phyloP scores from a whole-genome alignment of 2,113 vertebrate genomes.

The Dendropsophus ebraccatus region DNA sequence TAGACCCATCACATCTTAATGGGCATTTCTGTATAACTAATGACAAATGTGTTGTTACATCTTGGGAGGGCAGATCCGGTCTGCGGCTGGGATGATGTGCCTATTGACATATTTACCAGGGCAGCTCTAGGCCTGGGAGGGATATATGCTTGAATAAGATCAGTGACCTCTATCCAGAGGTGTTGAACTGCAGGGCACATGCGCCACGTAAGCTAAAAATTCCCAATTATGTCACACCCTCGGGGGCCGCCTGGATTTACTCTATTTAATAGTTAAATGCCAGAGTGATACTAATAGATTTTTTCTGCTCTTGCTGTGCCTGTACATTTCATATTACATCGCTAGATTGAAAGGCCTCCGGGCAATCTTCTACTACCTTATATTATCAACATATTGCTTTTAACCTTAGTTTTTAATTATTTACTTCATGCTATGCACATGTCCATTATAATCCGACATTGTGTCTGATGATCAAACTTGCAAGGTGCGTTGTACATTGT shows the following conservation, averaged over 20 bases:
- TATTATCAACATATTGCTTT: conserved; percentile 36
- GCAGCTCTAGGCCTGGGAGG: not conserved
- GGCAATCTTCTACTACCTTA: conserved; percentile 29
- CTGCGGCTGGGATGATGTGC: not conserved
- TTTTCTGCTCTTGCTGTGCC: conserved; percentile 39
- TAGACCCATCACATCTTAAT: not conserved
- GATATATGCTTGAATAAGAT: conserved; percentile 17
- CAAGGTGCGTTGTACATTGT: not conserved
- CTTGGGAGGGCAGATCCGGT: not conserved
- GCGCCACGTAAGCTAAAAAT: conserved; percentile 29
- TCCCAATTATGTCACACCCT: conserved; percentile 46
- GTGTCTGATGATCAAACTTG: not conserved
- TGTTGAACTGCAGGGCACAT: conserved; percentile 29
- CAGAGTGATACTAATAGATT: conserved; percentile 51
- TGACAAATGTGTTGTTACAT: conserved; percentile 12
- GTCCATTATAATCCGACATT: conserved; percentile 1
- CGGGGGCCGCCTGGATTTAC: conserved; percentile 42
- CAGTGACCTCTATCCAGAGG: conserved; percentile 27
- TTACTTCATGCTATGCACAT: conserved; percentile 16
- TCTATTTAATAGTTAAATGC: conserved; percentile 52
- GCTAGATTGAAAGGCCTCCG: conserved; percentile 47
- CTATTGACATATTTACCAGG: conserved; percentile 34
- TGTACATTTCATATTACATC: conserved; percentile 47
- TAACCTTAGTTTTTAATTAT: conserved; percentile 47
- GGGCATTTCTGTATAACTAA: not conserved